Percentiles rank a stretch among this genome's conserved stretches.
Conservation (phyloP, 2,888 invertebrate species). For the Diaperis boleti region DNA sequence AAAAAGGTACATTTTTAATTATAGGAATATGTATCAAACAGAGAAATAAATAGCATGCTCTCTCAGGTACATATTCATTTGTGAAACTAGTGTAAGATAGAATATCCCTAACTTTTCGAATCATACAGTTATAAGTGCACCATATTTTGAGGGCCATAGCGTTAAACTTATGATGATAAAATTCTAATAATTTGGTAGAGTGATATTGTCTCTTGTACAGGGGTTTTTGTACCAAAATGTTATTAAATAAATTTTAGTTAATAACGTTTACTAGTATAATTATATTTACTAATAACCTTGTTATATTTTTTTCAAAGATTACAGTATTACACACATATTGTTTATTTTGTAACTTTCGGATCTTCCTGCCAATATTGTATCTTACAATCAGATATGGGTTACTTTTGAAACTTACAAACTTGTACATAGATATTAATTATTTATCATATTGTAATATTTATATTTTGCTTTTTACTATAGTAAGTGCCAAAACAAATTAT, state of each 20-base stretch:
- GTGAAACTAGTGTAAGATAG: too few relatives aligned
- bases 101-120: too few relatives aligned
- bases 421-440: conserved; percentile 23
- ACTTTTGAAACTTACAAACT: conserved; percentile 7
- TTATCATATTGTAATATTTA: conserved; percentile 17
- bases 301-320: conserved; percentile 6
- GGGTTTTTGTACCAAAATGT: not conserved
- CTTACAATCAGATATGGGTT: conserved; percentile 11
- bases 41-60: too few relatives aligned
- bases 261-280: not conserved
- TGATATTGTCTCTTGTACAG: too few relatives aligned
- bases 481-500: conserved; percentile 25
- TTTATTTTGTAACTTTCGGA: conserved; percentile 12
- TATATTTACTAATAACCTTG: conserved; percentile 8
- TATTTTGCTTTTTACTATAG: conserved; percentile 28
- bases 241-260: not conserved
- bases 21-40: too few relatives aligned
- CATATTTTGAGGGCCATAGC: not conserved
- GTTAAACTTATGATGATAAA: not conserved
- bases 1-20: too few relatives aligned
- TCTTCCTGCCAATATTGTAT: conserved; percentile 7
- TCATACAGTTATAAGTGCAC: not conserved
- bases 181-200: too few relatives aligned
- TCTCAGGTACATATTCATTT: too few relatives aligned
- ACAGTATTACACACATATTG: conserved; percentile 7